Percentiles rank a stretch among this genome's conserved stretches.
phyloP scores from a whole-genome alignment of 2,797 vertebrate species.

The Heteromormyrus szaboi region DNA sequence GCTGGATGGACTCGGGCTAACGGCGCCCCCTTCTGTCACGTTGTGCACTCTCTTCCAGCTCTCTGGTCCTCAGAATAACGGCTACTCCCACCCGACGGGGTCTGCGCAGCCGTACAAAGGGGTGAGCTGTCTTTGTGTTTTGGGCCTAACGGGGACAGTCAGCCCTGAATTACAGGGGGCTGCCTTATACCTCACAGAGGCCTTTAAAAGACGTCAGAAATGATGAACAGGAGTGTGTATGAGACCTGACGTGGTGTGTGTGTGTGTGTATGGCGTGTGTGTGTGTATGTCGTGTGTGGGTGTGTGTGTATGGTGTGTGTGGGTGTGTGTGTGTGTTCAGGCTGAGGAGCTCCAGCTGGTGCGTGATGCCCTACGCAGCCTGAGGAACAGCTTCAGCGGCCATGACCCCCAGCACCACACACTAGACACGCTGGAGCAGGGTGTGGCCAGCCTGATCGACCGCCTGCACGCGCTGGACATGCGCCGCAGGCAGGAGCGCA shows the following conservation, averaged over 20 bases:
- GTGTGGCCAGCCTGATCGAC: constrained; percentile 87
- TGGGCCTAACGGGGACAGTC: background rate
- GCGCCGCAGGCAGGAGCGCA: constrained; percentile 64
- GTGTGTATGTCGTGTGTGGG: no score
- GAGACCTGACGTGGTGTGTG: background rate
- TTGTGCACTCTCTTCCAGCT: constrained; percentile 40
- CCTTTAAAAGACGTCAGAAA: background rate
- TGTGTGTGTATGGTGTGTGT: no score
- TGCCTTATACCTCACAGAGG: background rate
- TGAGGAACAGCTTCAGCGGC: constrained; percentile 86
- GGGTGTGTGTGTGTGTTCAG: constrained; percentile 43
- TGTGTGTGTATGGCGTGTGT: background rate
- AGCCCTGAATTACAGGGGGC: background rate
- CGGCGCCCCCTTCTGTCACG: background rate
- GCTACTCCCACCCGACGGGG: constrained; percentile 64
- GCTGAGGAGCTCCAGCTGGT: constrained; percentile 86
- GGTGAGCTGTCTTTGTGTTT: constrained; percentile 55
- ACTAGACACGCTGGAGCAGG: constrained; percentile 95
- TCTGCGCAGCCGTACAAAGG: constrained; percentile 62
- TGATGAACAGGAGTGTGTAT: background rate
- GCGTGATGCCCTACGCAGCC: constrained; percentile 80
- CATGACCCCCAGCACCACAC: constrained; percentile 96
- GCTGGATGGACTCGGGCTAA: background rate
- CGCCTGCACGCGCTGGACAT: constrained; percentile 71
- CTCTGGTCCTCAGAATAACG: constrained; percentile 70